Evolutionary conservation across 2,113 vertebrate species (phyloP), one percentile per base, ranked within the genome.

Genomic region (Kryptolebias marmoratus): DNA sequence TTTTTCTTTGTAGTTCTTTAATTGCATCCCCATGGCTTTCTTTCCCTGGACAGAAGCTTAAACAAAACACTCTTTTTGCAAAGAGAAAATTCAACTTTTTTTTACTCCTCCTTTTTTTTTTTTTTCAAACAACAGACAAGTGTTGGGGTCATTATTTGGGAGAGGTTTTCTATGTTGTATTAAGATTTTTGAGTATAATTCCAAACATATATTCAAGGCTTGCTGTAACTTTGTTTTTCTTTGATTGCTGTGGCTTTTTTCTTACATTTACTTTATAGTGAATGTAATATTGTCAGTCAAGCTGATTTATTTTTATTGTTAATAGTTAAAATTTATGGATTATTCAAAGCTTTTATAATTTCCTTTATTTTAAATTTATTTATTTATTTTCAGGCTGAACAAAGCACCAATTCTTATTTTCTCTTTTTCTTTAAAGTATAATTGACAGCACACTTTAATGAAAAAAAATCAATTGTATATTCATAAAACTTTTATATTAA

Each of bases 1-100:
- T 91, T 90, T 91, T 91, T 93, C 92, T 94, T 94, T 94, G 93
- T 93, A 94, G 91, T 94, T 92, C 90, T 91, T 93, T 94, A 94
- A 94, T 94, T 94, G 90, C 91, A 71, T 94, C 94, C 94, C 94
- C 80, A 85, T 91, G 93, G 94, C 90, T 91, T 94, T 92, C 90
- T 82, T 86, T 93, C 89, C 90, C 89, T 91, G 91, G 90, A 93
- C 92, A 93, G 88, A 91, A 92, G 92, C 92, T 91, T 92, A 92
- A 92, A 90, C 91, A 93, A 93, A 93, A 93, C 89, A 91, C 86
- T 89, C 82, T 89, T 90, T 89, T 80, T 86, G 81, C 65, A 71
- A 82, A 65, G 68, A 81, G 80, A 88, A 82, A 89, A 86, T 64
- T 70, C 68, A 83, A 88, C 80, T 90, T 90, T 85, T 90, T 90